phyloP scores from a whole-genome alignment of 2,113 vertebrate species.

The Percina caprodes region DNA sequence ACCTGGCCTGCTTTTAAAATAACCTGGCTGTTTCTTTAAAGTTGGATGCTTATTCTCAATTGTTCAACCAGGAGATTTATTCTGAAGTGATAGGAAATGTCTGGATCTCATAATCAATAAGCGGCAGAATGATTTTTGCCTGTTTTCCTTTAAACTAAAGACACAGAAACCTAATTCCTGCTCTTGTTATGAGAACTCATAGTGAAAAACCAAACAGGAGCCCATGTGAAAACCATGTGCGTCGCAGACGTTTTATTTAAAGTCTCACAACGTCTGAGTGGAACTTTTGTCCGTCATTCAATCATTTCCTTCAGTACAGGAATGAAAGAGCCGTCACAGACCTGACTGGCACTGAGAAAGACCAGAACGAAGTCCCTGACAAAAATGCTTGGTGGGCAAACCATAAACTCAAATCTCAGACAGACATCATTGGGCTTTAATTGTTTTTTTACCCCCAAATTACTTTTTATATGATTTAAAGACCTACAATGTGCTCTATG shows the following conservation, averaged over 20 bases:
- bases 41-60: background rate
- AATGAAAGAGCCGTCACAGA: constrained; percentile 53
- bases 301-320: constrained; percentile 56
- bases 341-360: constrained; percentile 63
- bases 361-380: constrained; percentile 37
- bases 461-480: constrained; percentile 23
- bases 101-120: constrained; percentile 37
- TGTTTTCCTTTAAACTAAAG: constrained; percentile 57
- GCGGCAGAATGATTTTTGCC: background rate
- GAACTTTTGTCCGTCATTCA: constrained; percentile 35
- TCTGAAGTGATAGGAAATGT: constrained; percentile 37
- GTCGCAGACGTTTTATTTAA: constrained; percentile 56
- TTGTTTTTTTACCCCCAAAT: constrained; percentile 30
- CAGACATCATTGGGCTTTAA: background rate
- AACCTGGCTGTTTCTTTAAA: constrained; percentile 16
- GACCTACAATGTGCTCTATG: constrained; percentile 18
- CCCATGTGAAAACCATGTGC: constrained; percentile 69
- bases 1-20: background rate
- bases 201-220: constrained; percentile 51
- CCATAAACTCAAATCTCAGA: constrained; percentile 38
- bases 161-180: constrained; percentile 48
- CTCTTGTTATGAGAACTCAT: constrained; percentile 53
- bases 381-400: constrained; percentile 34
- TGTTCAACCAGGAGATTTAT: background rate
- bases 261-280: constrained; percentile 34